Base-by-base conservation (phyloP, 1,140 invertebrate species). In the Drosophila nikananu region DNA sequence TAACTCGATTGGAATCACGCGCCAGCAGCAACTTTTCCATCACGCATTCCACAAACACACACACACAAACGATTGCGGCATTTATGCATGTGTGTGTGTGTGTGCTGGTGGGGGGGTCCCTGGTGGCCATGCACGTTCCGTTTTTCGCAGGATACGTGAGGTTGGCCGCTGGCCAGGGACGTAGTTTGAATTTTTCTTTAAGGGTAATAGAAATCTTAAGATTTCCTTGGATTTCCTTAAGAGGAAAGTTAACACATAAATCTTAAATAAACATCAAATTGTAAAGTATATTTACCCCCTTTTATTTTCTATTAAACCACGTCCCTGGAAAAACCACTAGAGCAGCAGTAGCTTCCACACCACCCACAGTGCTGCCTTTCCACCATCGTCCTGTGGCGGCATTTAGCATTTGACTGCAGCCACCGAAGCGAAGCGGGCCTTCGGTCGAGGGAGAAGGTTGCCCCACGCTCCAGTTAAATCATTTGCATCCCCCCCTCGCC, bases 1-100 rank as follows among this genome's bases (percentile, higher is more conserved):
- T 90, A 90, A 90, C 86, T 90, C 86, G 86, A 90, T 90, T 90
- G 86, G 86, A 90, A 90, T 90, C 86, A 90, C 86, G 86, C 86
- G 86, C 86, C 86, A 90, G 70, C 82, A 86, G 81, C 86, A 90
- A 86, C 86, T 86, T 90, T 90, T 90, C 81, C 86, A 90, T 90
- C 86, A 90, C 76, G 76, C 79, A 86, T 90, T 82, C 77, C 81
- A 77, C 83, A 70, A 70, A 73, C 80, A 80, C 62, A 44, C 37
- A 46, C 32, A 35, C 48, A 49, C 48, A 44, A 32, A 48, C 42
- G 32, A 37, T 30, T 52, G 25, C 35, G 17, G 37, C 51, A 30
- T 42, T 42, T 77, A 19, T 65, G 49, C 37, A 49, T 49, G 51
- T 60, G 44, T 68, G 32, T 77, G 63, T 23, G 59, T 74, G 39